Percentiles rank a stretch among this genome's conserved stretches.
Evolutionary conservation across 2,888 invertebrate genomes (phyloP).

Genomic region (Zeuzera pyrina): DNA sequence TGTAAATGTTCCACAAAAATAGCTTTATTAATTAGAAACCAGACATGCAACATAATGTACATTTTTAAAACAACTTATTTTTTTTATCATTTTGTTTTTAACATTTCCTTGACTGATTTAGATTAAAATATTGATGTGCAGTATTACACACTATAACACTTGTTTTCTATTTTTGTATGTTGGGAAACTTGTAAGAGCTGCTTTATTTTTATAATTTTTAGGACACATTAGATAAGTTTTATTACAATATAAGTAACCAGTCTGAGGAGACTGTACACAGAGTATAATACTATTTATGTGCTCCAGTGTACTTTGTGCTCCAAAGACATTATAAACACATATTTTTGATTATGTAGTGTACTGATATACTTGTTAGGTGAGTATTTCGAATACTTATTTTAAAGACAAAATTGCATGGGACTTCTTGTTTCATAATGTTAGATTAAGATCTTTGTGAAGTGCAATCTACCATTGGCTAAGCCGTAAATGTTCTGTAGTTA

Average conservation of each 20-base stretch:
- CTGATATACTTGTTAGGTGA: conserved; percentile 25
- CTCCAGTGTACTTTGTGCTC: conserved; percentile 40
- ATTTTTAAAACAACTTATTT: conserved; percentile 26
- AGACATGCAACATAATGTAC: conserved; percentile 29
- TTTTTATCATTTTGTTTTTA: conserved; percentile 37
- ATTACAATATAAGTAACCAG: conserved; percentile 23
- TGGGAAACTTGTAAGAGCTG: conserved; percentile 47
- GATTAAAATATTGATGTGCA: conserved; percentile 62
- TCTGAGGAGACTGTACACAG: conserved; percentile 34
- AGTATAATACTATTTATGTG: conserved; percentile 35
- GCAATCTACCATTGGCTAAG: conserved; percentile 65
- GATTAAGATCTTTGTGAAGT: conserved; percentile 35
- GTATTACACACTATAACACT: conserved; percentile 65
- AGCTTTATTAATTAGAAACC: conserved; percentile 29
- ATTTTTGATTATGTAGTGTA: conserved; percentile 18
- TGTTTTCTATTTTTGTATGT: conserved; percentile 61
- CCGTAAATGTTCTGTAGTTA: conserved; percentile 54
- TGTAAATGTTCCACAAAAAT: conserved; percentile 29
- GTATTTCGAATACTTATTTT: conserved; percentile 36
- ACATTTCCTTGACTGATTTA: conserved; percentile 66
- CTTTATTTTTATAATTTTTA: conserved; percentile 63
- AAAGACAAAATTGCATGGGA: conserved; percentile 31
- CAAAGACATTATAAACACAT: conserved; percentile 33
- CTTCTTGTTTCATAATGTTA: conserved; percentile 28
- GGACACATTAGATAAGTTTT: conserved; percentile 31